These are phyloP conservation scores for Tragelaphus strepsiceros DNA, from an alignment of 2,113 vertebrate species.

Conservation along the genomic window DNA sequence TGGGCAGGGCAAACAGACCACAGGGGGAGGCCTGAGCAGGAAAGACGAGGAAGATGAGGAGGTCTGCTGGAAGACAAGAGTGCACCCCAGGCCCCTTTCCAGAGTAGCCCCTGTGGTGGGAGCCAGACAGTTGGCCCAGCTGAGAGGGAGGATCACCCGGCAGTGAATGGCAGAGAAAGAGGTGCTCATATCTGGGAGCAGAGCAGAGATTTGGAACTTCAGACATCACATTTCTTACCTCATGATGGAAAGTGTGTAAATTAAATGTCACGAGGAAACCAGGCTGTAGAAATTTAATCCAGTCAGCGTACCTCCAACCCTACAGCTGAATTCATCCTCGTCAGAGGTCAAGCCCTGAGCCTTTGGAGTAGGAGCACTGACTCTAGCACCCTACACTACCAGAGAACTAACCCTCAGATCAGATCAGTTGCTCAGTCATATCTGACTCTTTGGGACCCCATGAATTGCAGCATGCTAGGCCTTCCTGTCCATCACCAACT, in stretches of 20 bases:
- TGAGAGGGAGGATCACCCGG: not conserved
- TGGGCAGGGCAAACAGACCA: no score
- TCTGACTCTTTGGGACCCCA: no score
- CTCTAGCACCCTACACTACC: not conserved
- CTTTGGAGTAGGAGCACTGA: not conserved
- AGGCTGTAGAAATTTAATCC: not conserved
- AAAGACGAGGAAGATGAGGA: not conserved
- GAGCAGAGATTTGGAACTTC: not conserved
- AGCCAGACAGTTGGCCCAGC: not conserved
- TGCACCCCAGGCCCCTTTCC: fast-evolving
- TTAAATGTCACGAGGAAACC: slow-evolving; percentile 18
- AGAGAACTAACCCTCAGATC: not conserved
- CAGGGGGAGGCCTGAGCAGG: not conserved
- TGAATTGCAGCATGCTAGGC: no score
- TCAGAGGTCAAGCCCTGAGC: not conserved
- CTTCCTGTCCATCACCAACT: no score
- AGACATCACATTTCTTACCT: not conserved
- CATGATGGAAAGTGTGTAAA: not conserved
- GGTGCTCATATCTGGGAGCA: not conserved
- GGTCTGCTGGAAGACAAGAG: not conserved
- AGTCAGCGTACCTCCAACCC: not conserved
- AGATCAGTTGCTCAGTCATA: no score
- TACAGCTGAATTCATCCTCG: not conserved
- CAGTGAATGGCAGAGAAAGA: not conserved
- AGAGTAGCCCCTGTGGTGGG: not conserved